Evolutionary conservation across 2,888 invertebrate species (phyloP).

Genomic region (Silvanus unidentatus): DNA sequence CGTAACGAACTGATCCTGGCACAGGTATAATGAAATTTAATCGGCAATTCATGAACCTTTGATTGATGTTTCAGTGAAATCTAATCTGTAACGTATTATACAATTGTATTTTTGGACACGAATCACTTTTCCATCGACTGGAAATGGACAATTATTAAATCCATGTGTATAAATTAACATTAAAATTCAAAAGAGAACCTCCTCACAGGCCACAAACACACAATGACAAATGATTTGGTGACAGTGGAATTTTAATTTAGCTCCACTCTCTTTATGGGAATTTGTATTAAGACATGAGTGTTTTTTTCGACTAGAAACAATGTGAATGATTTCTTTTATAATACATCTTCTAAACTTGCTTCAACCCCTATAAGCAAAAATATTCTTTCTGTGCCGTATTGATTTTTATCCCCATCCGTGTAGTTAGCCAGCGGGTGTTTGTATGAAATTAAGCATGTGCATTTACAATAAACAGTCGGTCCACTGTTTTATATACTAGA

Average conservation of each 20-base stretch:
- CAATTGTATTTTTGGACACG: too few species aligned
- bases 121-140: too few species aligned
- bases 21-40: constrained; percentile 37
- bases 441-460: constrained; percentile 44
- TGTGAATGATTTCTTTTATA: constrained; percentile 31
- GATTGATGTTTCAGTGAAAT: too few species aligned
- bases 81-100: too few species aligned
- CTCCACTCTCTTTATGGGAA: constrained; percentile 8
- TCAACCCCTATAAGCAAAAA: constrained; percentile 46
- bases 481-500: constrained; percentile 45
- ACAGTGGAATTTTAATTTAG: constrained; percentile 12
- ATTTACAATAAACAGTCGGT: constrained; percentile 44
- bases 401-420: constrained; percentile 46
- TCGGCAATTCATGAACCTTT: constrained; percentile 15
- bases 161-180: too few species aligned
- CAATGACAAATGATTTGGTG: not conserved
- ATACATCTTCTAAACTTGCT: constrained; percentile 33
- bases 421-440: constrained; percentile 41
- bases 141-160: too few species aligned
- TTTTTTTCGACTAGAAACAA: constrained; percentile 14
- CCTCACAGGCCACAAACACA: not conserved
- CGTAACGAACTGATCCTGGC: constrained; percentile 42
- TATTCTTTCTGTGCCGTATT: constrained; percentile 47
- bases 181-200: too few species aligned
- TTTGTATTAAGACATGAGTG: constrained; percentile 17